A percentile compares a stretch with the other conserved stretches of the same genome.
These are phyloP conservation scores for Cryptotis parvus DNA, from an alignment of 2,113 vertebrate genomes.

Conservation along the genomic window DNA sequence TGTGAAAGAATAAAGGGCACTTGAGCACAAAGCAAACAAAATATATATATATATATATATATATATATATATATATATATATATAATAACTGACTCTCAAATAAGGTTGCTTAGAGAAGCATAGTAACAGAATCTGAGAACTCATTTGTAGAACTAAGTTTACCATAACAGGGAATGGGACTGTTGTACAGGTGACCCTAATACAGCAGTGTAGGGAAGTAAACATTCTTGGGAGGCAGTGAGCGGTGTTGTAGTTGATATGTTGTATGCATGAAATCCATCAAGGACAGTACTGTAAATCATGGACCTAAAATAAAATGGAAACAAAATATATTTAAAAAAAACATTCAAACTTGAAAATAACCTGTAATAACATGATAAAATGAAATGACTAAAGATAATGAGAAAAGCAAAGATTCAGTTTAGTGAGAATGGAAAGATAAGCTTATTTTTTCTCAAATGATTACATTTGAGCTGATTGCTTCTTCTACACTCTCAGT, in stretches of 20 bases:
- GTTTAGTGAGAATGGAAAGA: neutral
- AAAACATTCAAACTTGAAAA: neutral
- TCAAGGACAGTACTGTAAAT: too few relatives aligned
- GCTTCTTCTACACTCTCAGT: too few relatives aligned
- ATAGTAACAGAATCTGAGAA: too few relatives aligned
- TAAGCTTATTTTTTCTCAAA: neutral
- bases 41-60: too few relatives aligned
- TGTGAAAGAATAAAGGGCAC: neutral
- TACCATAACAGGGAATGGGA: too few relatives aligned
- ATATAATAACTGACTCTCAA: neutral
- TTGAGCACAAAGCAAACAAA: neutral
- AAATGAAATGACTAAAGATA: neutral
- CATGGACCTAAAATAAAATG: neutral
- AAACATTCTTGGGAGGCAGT: too few relatives aligned
- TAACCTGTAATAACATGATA: neutral
- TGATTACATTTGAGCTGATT: neutral
- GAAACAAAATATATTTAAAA: neutral
- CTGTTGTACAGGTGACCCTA: too few relatives aligned
- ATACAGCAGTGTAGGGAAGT: too few relatives aligned
- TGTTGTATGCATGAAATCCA: too few relatives aligned
- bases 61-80: neutral
- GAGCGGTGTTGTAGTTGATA: too few relatives aligned
- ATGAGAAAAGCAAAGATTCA: neutral
- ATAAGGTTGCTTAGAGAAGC: neutral
- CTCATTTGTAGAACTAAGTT: too few relatives aligned